Percentiles rank a stretch among this genome's conserved stretches.
Conservation (phyloP, 1,140 invertebrate genomes). For the Dryas iulia region DNA sequence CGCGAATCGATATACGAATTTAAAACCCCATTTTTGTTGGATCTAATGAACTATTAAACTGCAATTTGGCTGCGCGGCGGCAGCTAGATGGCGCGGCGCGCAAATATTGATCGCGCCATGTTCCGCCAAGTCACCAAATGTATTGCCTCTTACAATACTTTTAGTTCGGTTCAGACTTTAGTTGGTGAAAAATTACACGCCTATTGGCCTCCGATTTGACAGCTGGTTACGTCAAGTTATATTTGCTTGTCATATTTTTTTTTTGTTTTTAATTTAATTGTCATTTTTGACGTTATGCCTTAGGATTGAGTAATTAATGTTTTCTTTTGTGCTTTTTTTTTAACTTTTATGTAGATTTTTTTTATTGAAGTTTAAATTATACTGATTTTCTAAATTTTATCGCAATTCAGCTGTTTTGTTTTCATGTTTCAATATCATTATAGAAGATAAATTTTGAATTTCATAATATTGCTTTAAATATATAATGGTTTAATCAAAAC, state of each 20-base stretch:
- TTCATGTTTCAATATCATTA: too few relatives aligned
- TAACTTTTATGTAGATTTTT: too few relatives aligned
- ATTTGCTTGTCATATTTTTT: not conserved
- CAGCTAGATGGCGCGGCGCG: constrained; percentile 71
- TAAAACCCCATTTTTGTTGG: constrained; percentile 77
- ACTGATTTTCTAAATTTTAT: too few relatives aligned
- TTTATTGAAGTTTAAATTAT: not conserved
- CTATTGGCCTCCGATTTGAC: not conserved
- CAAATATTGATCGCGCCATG: constrained; percentile 74
- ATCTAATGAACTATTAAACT: constrained; percentile 80
- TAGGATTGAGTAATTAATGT: too few relatives aligned
- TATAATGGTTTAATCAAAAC: not conserved
- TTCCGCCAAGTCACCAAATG: constrained; percentile 78
- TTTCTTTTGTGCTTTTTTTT: not conserved
- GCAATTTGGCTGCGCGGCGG: constrained; percentile 76
- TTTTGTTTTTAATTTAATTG: too few relatives aligned
- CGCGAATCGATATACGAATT: constrained; percentile 76
- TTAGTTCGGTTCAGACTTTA: constrained; percentile 42
- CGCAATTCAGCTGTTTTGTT: too few relatives aligned
- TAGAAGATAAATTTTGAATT: too few relatives aligned
- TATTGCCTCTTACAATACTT: constrained; percentile 49
- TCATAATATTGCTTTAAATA: not conserved
- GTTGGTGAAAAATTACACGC: constrained; percentile 67
- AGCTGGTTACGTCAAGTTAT: not conserved
- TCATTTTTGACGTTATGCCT: too few relatives aligned